Evolutionary conservation across 1,140 invertebrate species (phyloP).

Genomic region (Patella vulgata): DNA sequence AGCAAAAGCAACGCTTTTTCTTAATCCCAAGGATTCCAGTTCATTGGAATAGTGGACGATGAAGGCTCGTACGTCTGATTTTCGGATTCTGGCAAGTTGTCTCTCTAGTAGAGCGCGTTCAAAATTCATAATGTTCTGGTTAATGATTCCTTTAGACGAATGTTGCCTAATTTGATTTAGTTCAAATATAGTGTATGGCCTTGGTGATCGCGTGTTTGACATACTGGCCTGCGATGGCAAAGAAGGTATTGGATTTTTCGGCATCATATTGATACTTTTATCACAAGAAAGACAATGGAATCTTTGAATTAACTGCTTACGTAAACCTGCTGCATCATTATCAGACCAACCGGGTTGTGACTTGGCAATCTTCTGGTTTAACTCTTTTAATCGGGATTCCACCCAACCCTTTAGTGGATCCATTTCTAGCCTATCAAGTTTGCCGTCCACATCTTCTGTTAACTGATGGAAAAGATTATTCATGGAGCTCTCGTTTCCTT

Average conservation of each 20-base stretch:
- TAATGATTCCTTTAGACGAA: slow-evolving; percentile 34
- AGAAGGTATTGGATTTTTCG: slow-evolving; percentile 52
- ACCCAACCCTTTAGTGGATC: slow-evolving; percentile 62
- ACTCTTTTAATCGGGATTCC: slow-evolving; percentile 56
- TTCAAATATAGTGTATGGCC: slow-evolving; percentile 66
- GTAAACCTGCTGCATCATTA: slow-evolving; percentile 66
- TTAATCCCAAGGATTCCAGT: slow-evolving; percentile 25
- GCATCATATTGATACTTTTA: slow-evolving; percentile 59
- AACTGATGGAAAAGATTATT: slow-evolving; percentile 53
- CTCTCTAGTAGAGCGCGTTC: slow-evolving; percentile 46
- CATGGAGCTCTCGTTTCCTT: slow-evolving; percentile 58
- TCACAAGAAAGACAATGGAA: slow-evolving; percentile 68
- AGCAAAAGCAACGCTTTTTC: slow-evolving; percentile 3
- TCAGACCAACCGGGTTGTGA: slow-evolving; percentile 40
- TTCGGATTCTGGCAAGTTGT: slow-evolving; percentile 47
- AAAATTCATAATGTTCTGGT: slow-evolving; percentile 46
- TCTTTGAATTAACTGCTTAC: slow-evolving; percentile 62
- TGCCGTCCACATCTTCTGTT: slow-evolving; percentile 61
- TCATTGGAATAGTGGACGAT: slow-evolving; percentile 51
- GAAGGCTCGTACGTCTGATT: slow-evolving; percentile 46
- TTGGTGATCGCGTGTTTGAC: slow-evolving; percentile 53
- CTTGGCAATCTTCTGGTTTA: slow-evolving; percentile 58
- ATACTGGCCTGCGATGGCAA: slow-evolving; percentile 53
- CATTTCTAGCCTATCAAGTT: slow-evolving; percentile 63
- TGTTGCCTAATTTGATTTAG: slow-evolving; percentile 66